These are phyloP conservation scores for Pachypanchax playfairii DNA, from an alignment of 2,113 vertebrate species.

Conservation along the genomic window DNA sequence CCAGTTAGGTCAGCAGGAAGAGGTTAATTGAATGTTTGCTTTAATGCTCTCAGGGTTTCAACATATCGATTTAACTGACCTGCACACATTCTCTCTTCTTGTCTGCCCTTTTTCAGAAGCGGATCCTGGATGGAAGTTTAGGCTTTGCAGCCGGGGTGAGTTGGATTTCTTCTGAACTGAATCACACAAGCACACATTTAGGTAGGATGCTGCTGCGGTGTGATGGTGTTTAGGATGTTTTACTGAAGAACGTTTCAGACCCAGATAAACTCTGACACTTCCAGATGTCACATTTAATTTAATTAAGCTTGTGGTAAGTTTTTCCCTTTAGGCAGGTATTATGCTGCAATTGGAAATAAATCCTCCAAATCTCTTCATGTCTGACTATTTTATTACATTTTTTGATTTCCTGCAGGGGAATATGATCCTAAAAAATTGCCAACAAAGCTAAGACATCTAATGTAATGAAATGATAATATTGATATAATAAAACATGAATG, in stretches of 20 bases:
- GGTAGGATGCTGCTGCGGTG: background rate
- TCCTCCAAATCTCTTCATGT: background rate
- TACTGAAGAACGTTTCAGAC: background rate
- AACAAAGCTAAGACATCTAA: too few relatives aligned
- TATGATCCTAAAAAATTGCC: background rate
- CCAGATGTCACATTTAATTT: constrained; percentile 22
- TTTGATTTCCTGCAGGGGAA: constrained; percentile 18
- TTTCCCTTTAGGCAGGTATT: constrained; percentile 16
- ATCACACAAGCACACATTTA: background rate
- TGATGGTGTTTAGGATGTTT: background rate
- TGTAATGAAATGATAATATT: background rate
- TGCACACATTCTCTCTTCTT: constrained; percentile 3
- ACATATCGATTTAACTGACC: constrained; percentile 16
- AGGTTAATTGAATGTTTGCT: constrained; percentile 6
- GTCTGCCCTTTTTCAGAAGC: constrained; percentile 82
- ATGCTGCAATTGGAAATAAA: constrained; percentile 12
- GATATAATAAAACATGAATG: background rate
- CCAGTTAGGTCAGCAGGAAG: background rate
- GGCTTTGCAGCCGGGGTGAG: constrained; percentile 98
- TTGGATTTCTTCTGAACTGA: constrained; percentile 60
- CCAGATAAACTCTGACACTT: constrained; percentile 1
- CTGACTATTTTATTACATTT: constrained; percentile 13
- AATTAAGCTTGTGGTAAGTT: background rate
- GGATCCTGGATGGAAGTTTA: constrained; percentile 93
- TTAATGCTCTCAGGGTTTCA: constrained; percentile 11